Conservation (phyloP, 2,797 vertebrate genomes). For the Enteromius mattozi region DNA sequence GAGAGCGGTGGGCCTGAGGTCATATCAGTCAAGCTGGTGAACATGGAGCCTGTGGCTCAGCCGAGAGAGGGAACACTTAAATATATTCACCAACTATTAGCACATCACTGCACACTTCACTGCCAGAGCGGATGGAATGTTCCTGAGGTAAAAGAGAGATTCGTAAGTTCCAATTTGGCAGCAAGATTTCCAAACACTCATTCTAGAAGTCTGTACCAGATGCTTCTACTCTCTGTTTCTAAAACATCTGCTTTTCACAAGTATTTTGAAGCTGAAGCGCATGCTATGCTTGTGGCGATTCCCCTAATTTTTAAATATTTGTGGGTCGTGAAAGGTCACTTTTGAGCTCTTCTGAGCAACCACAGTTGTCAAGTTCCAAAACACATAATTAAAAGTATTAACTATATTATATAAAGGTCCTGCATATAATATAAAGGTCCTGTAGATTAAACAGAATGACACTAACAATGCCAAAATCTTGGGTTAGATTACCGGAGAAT, state of each 20-base stretch:
- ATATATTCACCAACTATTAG: slow-evolving; percentile 57
- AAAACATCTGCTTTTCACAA: slow-evolving; percentile 19
- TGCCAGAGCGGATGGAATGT: slow-evolving; percentile 14
- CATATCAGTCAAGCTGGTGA: slow-evolving; percentile 52
- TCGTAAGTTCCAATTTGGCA: not conserved
- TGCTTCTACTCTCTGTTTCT: slow-evolving; percentile 42
- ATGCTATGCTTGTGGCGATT: not conserved
- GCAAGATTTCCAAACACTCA: slow-evolving; percentile 17
- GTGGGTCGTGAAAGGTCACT: slow-evolving; percentile 1
- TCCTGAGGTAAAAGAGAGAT: not conserved
- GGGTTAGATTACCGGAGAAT: not conserved
- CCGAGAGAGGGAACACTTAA: slow-evolving; percentile 55
- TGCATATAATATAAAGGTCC: not conserved
- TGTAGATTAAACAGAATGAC: not conserved
- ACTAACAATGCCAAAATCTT: not conserved
- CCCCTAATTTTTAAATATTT: not conserved
- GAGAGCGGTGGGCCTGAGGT: slow-evolving; percentile 32
- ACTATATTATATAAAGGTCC: not conserved
- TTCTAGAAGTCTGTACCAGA: slow-evolving; percentile 22
- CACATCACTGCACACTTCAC: slow-evolving; percentile 50
- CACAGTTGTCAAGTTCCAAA: not conserved
- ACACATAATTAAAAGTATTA: not conserved
- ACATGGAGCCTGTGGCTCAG: slow-evolving; percentile 50
- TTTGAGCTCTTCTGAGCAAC: not conserved
- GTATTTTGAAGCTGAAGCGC: not conserved